Evolutionary conservation across 2,888 invertebrate genomes (phyloP).

Genomic region (Terebella lapidaria): DNA sequence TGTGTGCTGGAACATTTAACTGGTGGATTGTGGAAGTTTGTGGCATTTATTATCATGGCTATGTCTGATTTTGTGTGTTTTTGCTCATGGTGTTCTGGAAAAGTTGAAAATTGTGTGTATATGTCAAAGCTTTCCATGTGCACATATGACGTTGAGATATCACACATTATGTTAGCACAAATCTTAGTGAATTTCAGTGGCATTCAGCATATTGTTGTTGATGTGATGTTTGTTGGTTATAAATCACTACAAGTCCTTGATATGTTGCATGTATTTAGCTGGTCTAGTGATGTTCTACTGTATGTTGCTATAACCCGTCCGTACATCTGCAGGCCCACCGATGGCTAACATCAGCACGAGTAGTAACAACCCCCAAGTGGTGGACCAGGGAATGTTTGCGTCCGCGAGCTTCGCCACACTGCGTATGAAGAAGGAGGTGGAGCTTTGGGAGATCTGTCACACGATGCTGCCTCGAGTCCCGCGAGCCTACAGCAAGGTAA

Average conservation of each 20-base stretch:
- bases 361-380: constrained; percentile 38
- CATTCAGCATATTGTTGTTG: too few relatives aligned
- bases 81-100: too few relatives aligned
- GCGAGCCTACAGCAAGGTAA: constrained; percentile 49
- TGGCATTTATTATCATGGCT: too few relatives aligned
- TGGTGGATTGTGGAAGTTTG: too few relatives aligned
- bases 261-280: background rate
- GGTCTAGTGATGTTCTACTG: background rate
- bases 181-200: too few relatives aligned
- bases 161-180: too few relatives aligned
- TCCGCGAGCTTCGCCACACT: constrained; percentile 44
- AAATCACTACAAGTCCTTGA: too few relatives aligned
- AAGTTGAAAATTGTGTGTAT: too few relatives aligned
- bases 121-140: too few relatives aligned
- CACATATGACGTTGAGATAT: too few relatives aligned
- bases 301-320: background rate
- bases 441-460: constrained; percentile 49
- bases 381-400: constrained; percentile 44
- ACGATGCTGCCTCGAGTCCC: constrained; percentile 48
- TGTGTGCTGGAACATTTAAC: too few relatives aligned
- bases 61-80: too few relatives aligned
- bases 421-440: constrained; percentile 46
- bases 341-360: constrained; percentile 40
- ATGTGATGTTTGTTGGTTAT: background rate
- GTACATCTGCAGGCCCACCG: constrained; percentile 35